Evolutionary conservation across 1,140 invertebrate genomes (phyloP), one percentile per base, ranked within the genome.

Genomic region (Portunus trituberculatus): DNA sequence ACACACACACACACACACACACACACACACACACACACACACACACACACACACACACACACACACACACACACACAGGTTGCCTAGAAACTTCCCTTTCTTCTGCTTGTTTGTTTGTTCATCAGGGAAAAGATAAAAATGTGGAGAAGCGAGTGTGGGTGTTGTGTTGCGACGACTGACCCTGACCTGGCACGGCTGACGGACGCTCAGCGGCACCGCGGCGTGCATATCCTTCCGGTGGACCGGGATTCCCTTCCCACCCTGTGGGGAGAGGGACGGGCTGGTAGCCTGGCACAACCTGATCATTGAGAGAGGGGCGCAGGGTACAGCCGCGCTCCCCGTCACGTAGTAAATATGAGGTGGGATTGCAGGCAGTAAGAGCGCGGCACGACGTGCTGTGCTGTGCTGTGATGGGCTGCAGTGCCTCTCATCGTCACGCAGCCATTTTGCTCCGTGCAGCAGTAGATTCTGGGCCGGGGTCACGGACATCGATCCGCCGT

Each of bases 401-500:
- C 67, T n/a, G 67, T 76, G 67, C 67, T n/a, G 67, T 76, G 20
- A n/a, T 76, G n/a, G 20, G 20, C 20, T 76, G 67, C n/a, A n/a
- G 4, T 25, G 20, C 67, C 67, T 76, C 67, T n/a, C 67, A 25
- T n/a, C 67, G 67, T 76, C 67, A n/a, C 20, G 67, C 67, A 76
- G 67, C 67, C 67, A 76, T 76, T 76, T 76, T 76, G 67, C 20
- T 76, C 67, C 67, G 67, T 76, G 67, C 67, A 76, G 67, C 67
- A 76, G 67, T 76, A 76, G 67, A 76, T 76, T 76, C 67, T 76
- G 67, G 67, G 67, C 67, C 67, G 20, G 67, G 67, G 67, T 76
- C 67, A 76, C 25, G 67, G 67, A n/a, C 67, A 76, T 76, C 67
- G 67, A 76, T 76, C 67, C 67, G 25, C 67, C 67, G 20, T 76